phyloP scores from a whole-genome alignment of 2,113 vertebrate genomes.

The Rousettus leschenaultii region DNA sequence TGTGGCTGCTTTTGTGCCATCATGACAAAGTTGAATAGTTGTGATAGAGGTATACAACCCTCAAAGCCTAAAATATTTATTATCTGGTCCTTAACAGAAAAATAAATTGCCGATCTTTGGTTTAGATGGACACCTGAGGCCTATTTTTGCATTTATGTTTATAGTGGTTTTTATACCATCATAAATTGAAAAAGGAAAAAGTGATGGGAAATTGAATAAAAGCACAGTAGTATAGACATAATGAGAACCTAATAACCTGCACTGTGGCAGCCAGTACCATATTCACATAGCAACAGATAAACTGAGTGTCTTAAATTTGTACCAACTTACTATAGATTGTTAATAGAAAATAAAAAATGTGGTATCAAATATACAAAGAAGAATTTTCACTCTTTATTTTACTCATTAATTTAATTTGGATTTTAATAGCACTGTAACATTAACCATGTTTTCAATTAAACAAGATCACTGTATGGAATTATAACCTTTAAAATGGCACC shows the following conservation, averaged over 20 bases:
- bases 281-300: background rate
- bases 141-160: background rate
- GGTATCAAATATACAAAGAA: background rate
- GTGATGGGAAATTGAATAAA: background rate
- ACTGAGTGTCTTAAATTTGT: background rate
- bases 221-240: background rate
- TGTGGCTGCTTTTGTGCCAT: background rate
- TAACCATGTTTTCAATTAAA: background rate
- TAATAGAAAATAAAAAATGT: background rate
- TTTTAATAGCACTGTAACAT: background rate
- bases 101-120: rapidly evolving
- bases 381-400: background rate
- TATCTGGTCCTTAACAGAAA: background rate
- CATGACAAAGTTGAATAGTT: background rate
- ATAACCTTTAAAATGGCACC: background rate
- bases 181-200: background rate
- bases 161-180: background rate
- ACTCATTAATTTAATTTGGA: background rate
- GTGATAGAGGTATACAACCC: background rate
- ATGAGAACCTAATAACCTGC: background rate
- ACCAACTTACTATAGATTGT: background rate
- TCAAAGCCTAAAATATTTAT: background rate
- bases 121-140: background rate
- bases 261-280: rapidly evolving
- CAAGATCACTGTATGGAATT: background rate